These are phyloP conservation scores for Neoarius graeffei DNA, from an alignment of 2,113 vertebrate genomes.

Conservation along the genomic window DNA sequence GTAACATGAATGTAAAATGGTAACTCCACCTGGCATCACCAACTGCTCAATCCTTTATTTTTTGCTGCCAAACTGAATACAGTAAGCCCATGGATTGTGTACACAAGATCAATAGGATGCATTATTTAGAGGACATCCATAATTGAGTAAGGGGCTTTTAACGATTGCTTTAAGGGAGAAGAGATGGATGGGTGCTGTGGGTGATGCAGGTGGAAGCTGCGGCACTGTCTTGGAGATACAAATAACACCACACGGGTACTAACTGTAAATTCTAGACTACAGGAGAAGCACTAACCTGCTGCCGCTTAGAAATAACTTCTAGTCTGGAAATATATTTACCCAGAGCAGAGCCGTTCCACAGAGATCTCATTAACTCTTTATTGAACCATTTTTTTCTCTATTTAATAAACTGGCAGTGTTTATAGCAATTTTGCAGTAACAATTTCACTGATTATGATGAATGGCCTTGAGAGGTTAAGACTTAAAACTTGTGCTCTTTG, in stretches of 20 bases:
- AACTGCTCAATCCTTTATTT: constrained; percentile 13
- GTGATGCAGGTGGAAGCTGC: constrained; percentile 20
- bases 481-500: constrained; percentile 24
- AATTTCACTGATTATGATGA: constrained; percentile 36
- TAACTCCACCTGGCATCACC: constrained; percentile 1
- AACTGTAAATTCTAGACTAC: constrained; percentile 32
- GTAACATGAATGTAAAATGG: background rate
- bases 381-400: constrained; percentile 41
- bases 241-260: constrained; percentile 25
- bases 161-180: constrained; percentile 37
- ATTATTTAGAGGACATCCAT: constrained; percentile 55
- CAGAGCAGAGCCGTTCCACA: constrained; percentile 5
- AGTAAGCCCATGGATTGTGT: constrained; percentile 31
- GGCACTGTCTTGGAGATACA: constrained; percentile 18
- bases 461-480: constrained; percentile 16
- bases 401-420: constrained; percentile 32
- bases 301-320: constrained; percentile 33
- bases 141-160: constrained; percentile 51
- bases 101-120: constrained; percentile 47
- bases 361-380: constrained; percentile 48
- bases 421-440: constrained; percentile 25
- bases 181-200: constrained; percentile 23
- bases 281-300: constrained; percentile 20
- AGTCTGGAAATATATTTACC: constrained; percentile 41
- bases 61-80: constrained; percentile 16